A percentile compares a stretch with the other conserved stretches of the same genome.
phyloP scores from a whole-genome alignment of 37 sponge, comb jelly and placozoan species.

The Theonella swinhoei region DNA sequence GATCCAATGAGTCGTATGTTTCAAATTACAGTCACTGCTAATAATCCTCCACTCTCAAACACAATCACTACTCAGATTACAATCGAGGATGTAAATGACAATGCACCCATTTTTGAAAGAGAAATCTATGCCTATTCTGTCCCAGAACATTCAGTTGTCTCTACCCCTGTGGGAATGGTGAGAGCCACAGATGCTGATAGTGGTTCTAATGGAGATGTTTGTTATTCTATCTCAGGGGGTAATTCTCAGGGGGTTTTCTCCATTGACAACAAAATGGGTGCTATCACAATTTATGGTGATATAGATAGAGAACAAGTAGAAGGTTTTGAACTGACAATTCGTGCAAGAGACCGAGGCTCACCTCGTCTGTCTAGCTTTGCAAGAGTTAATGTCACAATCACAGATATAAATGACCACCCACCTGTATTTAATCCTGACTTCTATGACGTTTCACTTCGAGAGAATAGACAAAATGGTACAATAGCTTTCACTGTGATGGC shows the following conservation, averaged over 20 bases:
- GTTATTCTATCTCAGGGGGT: constrained; percentile 44
- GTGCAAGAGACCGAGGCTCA: constrained; percentile 36
- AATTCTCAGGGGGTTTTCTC: constrained; percentile 38
- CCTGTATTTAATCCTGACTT: constrained; percentile 54
- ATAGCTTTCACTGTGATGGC: constrained; percentile 43
- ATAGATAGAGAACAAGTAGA: constrained; percentile 44
- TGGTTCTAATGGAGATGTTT: constrained; percentile 50
- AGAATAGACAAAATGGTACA: constrained; percentile 13
- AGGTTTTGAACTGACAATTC: constrained; percentile 14
- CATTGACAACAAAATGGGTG: constrained; percentile 16
- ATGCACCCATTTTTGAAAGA: constrained; percentile 32
- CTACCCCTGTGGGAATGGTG: constrained; percentile 28
- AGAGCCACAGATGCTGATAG: constrained; percentile 59
- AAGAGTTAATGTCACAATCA: constrained; percentile 44
- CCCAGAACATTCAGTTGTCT: constrained; percentile 13
- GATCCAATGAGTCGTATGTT: constrained; percentile 1
- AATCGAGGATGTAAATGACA: constrained; percentile 67
- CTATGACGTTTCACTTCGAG: constrained; percentile 38
- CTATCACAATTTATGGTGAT: constrained; percentile 10
- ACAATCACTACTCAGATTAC: neutral
- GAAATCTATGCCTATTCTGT: constrained; percentile 18
- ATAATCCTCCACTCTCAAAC: constrained; percentile 14
- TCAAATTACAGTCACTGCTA: constrained; percentile 41
- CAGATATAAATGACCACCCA: constrained; percentile 82
- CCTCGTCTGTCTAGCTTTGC: constrained; percentile 7